phyloP scores from a whole-genome alignment of 1,140 invertebrate species.

The Drosophila seguyi region DNA sequence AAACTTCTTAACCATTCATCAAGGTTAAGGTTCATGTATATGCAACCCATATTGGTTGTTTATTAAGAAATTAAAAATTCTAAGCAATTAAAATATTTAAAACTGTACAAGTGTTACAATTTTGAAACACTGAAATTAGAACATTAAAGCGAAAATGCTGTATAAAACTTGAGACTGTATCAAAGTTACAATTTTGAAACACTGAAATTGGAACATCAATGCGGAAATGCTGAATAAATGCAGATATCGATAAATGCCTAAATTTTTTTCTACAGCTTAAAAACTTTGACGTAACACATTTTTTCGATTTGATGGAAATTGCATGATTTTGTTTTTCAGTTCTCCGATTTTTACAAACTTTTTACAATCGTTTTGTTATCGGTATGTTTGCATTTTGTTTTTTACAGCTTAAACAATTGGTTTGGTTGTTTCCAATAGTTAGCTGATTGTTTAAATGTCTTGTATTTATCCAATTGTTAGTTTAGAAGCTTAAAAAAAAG shows the following conservation, averaged over 20 bases:
- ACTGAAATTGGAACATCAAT: not conserved
- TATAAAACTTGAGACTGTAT: too few relatives aligned
- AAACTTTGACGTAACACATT: not conserved
- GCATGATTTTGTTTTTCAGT: too few relatives aligned
- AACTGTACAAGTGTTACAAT: too few relatives aligned
- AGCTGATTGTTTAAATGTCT: not conserved
- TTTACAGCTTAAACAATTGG: not conserved
- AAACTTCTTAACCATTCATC: too few relatives aligned
- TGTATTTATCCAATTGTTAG: not conserved
- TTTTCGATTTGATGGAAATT: too few relatives aligned
- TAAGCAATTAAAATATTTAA: too few relatives aligned
- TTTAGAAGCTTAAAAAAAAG: too few relatives aligned
- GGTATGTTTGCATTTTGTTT: not conserved
- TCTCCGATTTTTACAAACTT: not conserved
- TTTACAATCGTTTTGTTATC: not conserved
- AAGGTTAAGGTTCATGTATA: too few relatives aligned
- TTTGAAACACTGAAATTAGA: too few relatives aligned
- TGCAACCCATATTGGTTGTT: too few relatives aligned
- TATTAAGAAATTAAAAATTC: too few relatives aligned
- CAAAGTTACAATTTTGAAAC: not conserved
- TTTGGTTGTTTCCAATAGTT: not conserved
- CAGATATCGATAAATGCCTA: not conserved
- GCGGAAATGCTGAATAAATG: not conserved
- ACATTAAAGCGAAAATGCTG: too few relatives aligned
- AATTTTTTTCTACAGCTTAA: not conserved